Evolutionary conservation across 2,888 invertebrate species (phyloP).

Genomic region (Tubiluchus corallicola): DNA sequence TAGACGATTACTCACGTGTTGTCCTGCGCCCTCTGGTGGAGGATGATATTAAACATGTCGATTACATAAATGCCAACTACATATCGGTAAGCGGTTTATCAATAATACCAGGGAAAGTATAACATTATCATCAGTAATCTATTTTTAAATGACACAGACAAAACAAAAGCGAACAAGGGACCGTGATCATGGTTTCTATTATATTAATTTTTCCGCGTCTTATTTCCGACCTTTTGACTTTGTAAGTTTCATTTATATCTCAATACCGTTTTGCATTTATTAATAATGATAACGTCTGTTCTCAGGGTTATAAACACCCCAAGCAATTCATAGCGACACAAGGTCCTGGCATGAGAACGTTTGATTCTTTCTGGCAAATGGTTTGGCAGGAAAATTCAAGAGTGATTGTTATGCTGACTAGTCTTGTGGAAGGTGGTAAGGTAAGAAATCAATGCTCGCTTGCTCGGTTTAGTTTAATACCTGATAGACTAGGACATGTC

Average conservation of each 20-base stretch:
- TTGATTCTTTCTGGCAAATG: not conserved
- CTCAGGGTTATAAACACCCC: not conserved
- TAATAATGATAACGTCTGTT: too few relatives aligned
- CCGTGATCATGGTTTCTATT: too few relatives aligned
- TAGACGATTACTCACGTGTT: conserved; percentile 3
- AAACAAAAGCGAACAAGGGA: too few relatives aligned
- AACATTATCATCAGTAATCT: too few relatives aligned
- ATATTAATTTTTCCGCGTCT: too few relatives aligned
- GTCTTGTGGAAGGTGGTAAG: not conserved
- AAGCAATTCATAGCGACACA: not conserved
- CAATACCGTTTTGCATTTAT: too few relatives aligned
- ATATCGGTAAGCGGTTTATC: conserved; percentile 3
- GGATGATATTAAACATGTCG: not conserved
- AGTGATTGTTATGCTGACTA: not conserved
- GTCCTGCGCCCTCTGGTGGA: not conserved
- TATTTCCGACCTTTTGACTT: too few relatives aligned
- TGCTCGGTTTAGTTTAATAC: too few relatives aligned
- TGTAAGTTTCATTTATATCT: too few relatives aligned
- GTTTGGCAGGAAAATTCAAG: not conserved
- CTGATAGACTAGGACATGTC: too few relatives aligned
- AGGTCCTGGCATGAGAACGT: not conserved
- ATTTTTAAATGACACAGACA: too few relatives aligned
- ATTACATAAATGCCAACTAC: not conserved
- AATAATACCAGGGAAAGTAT: too few relatives aligned
- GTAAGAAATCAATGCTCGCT: not conserved